Evolutionary conservation across 2,888 invertebrate genomes (phyloP).

Genomic region (Nasonia oneida): DNA sequence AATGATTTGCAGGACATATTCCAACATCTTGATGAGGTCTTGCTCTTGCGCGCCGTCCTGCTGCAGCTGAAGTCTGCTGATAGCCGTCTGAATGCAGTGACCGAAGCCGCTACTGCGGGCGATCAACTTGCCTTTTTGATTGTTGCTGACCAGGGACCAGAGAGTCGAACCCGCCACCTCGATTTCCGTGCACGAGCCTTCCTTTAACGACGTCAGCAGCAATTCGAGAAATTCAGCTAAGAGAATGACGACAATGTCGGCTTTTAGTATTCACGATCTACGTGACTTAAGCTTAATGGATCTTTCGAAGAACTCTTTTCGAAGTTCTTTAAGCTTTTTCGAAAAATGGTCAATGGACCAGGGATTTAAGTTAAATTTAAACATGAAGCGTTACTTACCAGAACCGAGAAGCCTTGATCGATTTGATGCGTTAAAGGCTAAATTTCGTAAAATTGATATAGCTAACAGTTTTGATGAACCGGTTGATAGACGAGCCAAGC

Average conservation of each 20-base stretch:
- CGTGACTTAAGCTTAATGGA: too few species aligned
- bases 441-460: conserved; percentile 81
- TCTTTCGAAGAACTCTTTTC: not conserved
- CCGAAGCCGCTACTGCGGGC: conserved; percentile 80
- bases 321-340: too few species aligned
- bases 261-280: not conserved
- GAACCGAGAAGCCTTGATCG: conserved; percentile 80
- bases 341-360: not conserved
- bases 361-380: conserved; percentile 1
- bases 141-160: conserved; percentile 86
- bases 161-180: conserved; percentile 81
- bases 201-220: conserved; percentile 78
- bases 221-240: conserved; percentile 81
- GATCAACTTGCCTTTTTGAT: conserved; percentile 84
- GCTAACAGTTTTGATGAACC: conserved; percentile 76
- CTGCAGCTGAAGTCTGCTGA: conserved; percentile 76
- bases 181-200: conserved; percentile 79
- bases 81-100: conserved; percentile 78
- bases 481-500: conserved; percentile 72
- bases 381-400: conserved; percentile 72
- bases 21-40: conserved; percentile 69
- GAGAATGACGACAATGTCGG: not conserved
- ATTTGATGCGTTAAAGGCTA: conserved; percentile 81
- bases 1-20: conserved; percentile 73
- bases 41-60: conserved; percentile 32